Conservation (phyloP, 2,888 invertebrate genomes). For the Amphipyra berbera region DNA sequence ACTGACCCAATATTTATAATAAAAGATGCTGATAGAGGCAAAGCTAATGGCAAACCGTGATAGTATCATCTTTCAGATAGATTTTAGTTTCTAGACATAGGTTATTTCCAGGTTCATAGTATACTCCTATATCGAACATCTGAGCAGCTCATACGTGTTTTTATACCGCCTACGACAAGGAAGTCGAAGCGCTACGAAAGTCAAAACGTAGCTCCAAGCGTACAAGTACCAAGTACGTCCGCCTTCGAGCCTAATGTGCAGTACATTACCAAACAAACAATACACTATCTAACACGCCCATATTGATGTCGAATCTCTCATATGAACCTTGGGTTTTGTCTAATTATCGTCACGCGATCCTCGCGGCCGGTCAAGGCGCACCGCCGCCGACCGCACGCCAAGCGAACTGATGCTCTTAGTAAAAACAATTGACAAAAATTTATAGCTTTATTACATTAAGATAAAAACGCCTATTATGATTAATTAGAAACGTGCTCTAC, state of each 20-base stretch:
- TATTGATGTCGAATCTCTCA: slow-evolving; percentile 55
- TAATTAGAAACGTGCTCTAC: slow-evolving; percentile 38
- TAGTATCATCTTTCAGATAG: too few relatives aligned
- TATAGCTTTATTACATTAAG: slow-evolving; percentile 40
- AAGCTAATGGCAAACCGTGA: too few relatives aligned
- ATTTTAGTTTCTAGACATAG: too few relatives aligned
- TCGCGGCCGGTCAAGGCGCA: slow-evolving; percentile 15
- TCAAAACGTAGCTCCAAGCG: neutral
- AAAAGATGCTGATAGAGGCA: too few relatives aligned
- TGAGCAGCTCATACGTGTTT: too few relatives aligned
- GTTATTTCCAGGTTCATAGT: too few relatives aligned
- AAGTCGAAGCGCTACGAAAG: neutral
- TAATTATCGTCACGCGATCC: slow-evolving; percentile 55
- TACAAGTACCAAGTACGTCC: slow-evolving; percentile 8
- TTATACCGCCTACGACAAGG: too few relatives aligned
- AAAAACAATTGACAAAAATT: slow-evolving; percentile 52
- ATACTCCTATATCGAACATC: too few relatives aligned
- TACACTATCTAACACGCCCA: slow-evolving; percentile 45
- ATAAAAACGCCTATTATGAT: slow-evolving; percentile 46
- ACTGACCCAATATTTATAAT: too few relatives aligned
- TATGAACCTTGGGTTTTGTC: slow-evolving; percentile 52
- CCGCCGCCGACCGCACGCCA: slow-evolving; percentile 35
- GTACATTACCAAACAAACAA: slow-evolving; percentile 32
- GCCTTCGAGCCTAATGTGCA: slow-evolving; percentile 34
- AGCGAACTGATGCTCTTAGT: slow-evolving; percentile 13